These are phyloP conservation scores for Macrostomum lignano DNA, from an alignment of 1,140 invertebrate species.

Conservation along the genomic window DNA sequence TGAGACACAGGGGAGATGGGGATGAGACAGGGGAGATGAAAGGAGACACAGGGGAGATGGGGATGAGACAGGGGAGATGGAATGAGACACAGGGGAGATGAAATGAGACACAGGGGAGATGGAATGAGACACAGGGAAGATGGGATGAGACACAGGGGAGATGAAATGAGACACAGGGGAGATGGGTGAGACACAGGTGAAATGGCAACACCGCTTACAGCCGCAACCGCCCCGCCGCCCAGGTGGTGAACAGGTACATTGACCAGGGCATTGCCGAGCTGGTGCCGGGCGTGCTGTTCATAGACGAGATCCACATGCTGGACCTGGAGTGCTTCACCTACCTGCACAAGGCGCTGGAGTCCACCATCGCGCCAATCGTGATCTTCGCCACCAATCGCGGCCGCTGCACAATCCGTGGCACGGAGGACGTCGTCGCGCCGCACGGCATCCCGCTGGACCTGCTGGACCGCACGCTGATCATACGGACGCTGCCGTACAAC, in stretches of 20 bases:
- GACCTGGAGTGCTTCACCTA: conserved; percentile 99
- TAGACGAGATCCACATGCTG: conserved; percentile 97
- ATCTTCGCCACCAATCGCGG: conserved; percentile 98
- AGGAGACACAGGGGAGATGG: too few relatives aligned
- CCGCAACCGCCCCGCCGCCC: too few relatives aligned
- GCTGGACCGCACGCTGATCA: conserved; percentile 65
- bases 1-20: too few relatives aligned
- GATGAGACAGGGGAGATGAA: too few relatives aligned
- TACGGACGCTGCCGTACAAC: conserved; percentile 56
- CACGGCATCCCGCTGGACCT: conserved; percentile 69
- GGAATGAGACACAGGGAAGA: too few relatives aligned
- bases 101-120: too few relatives aligned
- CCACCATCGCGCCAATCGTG: conserved; percentile 83
- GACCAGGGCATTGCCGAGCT: conserved; percentile 94
- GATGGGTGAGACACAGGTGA: too few relatives aligned
- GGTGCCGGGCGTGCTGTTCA: conserved; percentile 92
- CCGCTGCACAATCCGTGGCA: conserved; percentile 62
- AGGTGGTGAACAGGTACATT: conserved; percentile 94
- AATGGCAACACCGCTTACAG: too few relatives aligned
- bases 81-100: too few relatives aligned
- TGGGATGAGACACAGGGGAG: too few relatives aligned
- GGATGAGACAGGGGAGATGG: too few relatives aligned
- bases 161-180: too few relatives aligned
- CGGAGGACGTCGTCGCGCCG: conserved; percentile 63
- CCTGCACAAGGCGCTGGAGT: conserved; percentile 77